Conservation (phyloP, 2,113 vertebrate species). For the Stigmatopora nigra region DNA sequence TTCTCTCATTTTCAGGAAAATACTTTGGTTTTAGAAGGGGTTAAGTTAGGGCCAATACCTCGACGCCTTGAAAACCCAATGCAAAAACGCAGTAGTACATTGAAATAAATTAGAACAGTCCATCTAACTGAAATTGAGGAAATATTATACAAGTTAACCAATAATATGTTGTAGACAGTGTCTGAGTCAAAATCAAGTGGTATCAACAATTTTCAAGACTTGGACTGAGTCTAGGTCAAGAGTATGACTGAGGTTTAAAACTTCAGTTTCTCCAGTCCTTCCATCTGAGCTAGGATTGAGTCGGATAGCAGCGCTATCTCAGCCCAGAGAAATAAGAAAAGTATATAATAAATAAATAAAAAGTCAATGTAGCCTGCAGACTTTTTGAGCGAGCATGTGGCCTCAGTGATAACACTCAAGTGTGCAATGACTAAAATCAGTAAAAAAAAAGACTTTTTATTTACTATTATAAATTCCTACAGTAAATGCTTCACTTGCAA, state of each 20-base stretch:
- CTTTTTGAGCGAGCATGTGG: slow-evolving; percentile 31
- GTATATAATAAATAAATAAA: neutral
- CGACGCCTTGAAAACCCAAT: too few relatives aligned
- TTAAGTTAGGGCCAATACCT: neutral
- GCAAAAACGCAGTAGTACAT: too few relatives aligned
- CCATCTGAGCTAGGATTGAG: slow-evolving; percentile 21
- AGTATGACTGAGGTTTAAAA: neutral
- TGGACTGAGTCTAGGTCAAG: too few relatives aligned
- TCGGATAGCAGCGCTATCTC: slow-evolving; percentile 33
- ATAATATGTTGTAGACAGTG: too few relatives aligned
- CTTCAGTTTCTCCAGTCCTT: slow-evolving; percentile 18
- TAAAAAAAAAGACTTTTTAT: neutral
- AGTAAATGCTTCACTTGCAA: neutral
- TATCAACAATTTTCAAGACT: neutral
- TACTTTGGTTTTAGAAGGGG: neutral
- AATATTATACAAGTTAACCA: too few relatives aligned
- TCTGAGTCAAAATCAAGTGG: neutral
- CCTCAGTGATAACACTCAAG: slow-evolving; percentile 33
- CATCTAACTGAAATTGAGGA: too few relatives aligned
- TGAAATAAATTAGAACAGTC: too few relatives aligned
- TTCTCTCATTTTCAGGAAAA: neutral
- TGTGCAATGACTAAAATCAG: slow-evolving; percentile 3
- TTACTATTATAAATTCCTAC: neutral
- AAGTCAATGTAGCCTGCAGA: slow-evolving; percentile 8
- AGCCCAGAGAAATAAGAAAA: neutral